These are phyloP conservation scores for Metopolophium dirhodum DNA, from an alignment of 1,140 invertebrate genomes.

Conservation along the genomic window DNA sequence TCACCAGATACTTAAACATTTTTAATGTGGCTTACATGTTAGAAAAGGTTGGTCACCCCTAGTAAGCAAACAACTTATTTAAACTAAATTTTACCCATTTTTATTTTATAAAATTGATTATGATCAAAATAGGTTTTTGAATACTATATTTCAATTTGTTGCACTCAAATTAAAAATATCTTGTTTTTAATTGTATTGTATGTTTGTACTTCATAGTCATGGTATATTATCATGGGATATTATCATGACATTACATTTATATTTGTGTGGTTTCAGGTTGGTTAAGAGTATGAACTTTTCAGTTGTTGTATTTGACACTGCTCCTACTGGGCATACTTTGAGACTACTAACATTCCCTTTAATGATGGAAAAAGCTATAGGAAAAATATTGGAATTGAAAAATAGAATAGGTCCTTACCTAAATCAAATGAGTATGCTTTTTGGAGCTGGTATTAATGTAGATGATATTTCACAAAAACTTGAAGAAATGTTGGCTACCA, in stretches of 20 bases:
- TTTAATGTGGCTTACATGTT: no score
- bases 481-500: conserved; percentile 93
- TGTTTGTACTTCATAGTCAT: neutral
- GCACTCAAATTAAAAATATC: neutral
- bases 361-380: conserved; percentile 95
- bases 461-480: conserved; percentile 72
- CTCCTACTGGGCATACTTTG: conserved; percentile 98
- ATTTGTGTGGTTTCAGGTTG: conserved; percentile 69
- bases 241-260: neutral
- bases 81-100: neutral
- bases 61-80: neutral
- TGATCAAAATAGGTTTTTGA: neutral
- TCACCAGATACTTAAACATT: no score
- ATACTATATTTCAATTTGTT: no score
- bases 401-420: conserved; percentile 85
- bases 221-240: neutral
- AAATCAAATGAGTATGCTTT: conserved; percentile 69
- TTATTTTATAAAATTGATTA: neutral
- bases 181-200: neutral
- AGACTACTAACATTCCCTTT: conserved; percentile 94
- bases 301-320: conserved; percentile 99
- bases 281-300: conserved; percentile 99
- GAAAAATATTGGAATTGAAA: conserved; percentile 91
- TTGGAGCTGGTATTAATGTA: conserved; percentile 19
- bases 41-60: no score